Conservation (phyloP, 2,797 vertebrate species). For the Hoplostethus mediterraneus region DNA sequence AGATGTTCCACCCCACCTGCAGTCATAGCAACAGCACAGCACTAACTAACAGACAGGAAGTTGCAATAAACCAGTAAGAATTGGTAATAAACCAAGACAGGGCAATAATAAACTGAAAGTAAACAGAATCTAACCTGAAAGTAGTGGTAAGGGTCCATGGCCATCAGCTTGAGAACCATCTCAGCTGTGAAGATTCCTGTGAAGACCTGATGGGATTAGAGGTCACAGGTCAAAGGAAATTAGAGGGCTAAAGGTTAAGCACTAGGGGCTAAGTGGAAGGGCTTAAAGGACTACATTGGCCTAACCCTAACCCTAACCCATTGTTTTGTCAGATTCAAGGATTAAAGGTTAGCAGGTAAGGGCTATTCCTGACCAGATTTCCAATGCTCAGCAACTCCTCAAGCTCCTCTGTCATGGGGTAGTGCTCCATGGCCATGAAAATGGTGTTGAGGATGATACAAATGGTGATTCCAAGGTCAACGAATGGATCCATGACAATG, state of each 20-base stretch:
- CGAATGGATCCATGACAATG: conserved; percentile 96
- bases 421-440: conserved; percentile 99
- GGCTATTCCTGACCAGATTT: conserved; percentile 87
- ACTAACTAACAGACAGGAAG: not conserved
- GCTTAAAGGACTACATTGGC: too few relatives aligned
- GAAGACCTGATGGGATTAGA: conserved; percentile 85
- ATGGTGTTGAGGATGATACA: conserved; percentile 96
- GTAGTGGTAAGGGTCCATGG: conserved; percentile 94
- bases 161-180: conserved; percentile 92
- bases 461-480: conserved; percentile 95
- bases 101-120: not conserved
- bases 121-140: conserved; percentile 85
- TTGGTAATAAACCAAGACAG: not conserved
- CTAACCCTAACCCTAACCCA: too few relatives aligned
- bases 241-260: too few relatives aligned
- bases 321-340: too few relatives aligned
- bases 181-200: conserved; percentile 94
- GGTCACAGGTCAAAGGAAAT: conserved; percentile 2
- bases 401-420: conserved; percentile 91
- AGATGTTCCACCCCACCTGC: conserved; percentile 96
- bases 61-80: not conserved
- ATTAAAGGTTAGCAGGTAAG: not conserved
- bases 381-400: conserved; percentile 86
- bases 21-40: conserved; percentile 61
- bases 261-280: too few relatives aligned